These are phyloP conservation scores for Coregonus sp. DNA, from an alignment of 2,797 vertebrate species.

Conservation along the genomic window DNA sequence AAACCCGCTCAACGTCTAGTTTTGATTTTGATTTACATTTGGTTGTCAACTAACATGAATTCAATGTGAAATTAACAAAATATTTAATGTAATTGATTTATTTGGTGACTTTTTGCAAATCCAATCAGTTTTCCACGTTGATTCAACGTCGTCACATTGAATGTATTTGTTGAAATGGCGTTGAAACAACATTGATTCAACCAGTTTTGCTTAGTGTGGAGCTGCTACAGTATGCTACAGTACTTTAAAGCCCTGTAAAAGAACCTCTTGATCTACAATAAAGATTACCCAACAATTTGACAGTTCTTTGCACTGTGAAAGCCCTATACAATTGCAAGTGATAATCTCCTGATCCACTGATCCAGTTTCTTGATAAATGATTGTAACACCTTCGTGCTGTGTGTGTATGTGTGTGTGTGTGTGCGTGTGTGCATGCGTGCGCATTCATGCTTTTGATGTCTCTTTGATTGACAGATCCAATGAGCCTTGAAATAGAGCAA, in stretches of 20 bases:
- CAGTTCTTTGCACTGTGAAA: not conserved
- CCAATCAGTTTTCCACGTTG: no score
- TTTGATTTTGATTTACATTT: no score
- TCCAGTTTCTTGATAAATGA: not conserved
- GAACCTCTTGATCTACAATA: not conserved
- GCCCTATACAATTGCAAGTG: not conserved
- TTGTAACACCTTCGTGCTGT: not conserved
- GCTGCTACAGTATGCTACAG: constrained; percentile 21
- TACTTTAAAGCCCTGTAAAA: constrained; percentile 28
- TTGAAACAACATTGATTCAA: no score
- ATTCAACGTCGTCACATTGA: no score
- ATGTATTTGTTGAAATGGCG: no score
- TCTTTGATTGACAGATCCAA: not conserved
- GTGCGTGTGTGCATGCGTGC: not conserved
- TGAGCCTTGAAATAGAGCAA: constrained; percentile 13
- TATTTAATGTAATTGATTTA: no score
- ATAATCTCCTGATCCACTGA: not conserved
- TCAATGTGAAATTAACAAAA: no score
- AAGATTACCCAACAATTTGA: not conserved
- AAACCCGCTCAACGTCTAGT: not conserved
- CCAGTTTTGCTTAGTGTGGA: not conserved
- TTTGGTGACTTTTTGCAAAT: no score
- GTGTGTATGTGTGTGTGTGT: constrained; percentile 1
- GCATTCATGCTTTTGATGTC: not conserved
- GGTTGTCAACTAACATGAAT: no score